phyloP scores from a whole-genome alignment of 2,113 vertebrate genomes.

The Semnornis frantzii region DNA sequence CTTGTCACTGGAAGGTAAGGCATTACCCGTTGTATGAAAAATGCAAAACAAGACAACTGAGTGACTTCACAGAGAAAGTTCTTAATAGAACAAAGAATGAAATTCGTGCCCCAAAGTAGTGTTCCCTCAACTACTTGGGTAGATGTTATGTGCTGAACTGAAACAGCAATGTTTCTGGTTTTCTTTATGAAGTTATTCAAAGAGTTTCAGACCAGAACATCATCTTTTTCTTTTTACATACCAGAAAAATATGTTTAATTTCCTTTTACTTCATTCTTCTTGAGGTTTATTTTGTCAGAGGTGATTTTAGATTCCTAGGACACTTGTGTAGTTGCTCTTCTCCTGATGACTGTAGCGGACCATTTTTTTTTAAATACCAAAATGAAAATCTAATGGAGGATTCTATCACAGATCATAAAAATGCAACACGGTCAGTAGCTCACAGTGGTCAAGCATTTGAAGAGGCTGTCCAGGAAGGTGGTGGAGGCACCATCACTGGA shows the following conservation, averaged over 20 bases:
- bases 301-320: not conserved
- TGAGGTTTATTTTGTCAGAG: not conserved
- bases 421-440: not conserved
- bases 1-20: no score
- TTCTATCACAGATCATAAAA: not conserved
- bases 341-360: not conserved
- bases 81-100: not conserved
- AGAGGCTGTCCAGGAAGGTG: no score
- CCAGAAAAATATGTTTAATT: rapidly evolving
- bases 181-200: not conserved
- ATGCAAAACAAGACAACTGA: no score
- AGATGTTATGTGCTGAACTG: not conserved
- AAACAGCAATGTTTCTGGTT: not conserved
- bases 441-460: no score
- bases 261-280: not conserved
- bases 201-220: not conserved
- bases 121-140: not conserved
- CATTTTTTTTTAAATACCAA: not conserved
- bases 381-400: not conserved
- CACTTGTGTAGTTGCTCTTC: not conserved
- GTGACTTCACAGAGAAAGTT: not conserved
- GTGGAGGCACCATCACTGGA: no score
- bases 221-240: not conserved
- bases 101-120: not conserved
- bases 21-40: no score